A percentile compares a stretch with the other conserved stretches of the same genome.
Conservation (phyloP, 2,888 invertebrate genomes). For the Clitarchus hookeri region DNA sequence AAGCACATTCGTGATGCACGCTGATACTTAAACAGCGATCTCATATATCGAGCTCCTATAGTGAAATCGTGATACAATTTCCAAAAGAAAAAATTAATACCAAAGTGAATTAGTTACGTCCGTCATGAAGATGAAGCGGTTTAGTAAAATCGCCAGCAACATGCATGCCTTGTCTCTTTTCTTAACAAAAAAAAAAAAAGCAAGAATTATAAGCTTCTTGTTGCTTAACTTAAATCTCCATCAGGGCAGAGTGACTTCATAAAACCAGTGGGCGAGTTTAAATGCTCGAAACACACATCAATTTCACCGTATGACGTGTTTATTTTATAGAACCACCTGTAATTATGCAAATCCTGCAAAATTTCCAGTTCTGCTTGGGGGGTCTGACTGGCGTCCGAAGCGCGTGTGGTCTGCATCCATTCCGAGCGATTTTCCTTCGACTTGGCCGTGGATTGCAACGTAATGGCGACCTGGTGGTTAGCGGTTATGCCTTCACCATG, state of each 20-base stretch:
- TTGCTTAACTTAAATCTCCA: not conserved
- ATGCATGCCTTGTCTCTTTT: not conserved
- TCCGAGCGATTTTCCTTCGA: not conserved
- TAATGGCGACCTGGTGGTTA: not conserved
- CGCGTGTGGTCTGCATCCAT: not conserved
- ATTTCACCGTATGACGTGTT: not conserved
- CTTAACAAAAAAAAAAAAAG: not conserved
- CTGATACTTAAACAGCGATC: too few species aligned
- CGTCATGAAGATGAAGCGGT: not conserved
- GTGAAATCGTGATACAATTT: too few species aligned
- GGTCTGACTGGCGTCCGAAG: not conserved
- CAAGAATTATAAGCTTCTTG: not conserved
- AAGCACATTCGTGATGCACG: too few species aligned
- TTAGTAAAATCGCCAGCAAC: not conserved
- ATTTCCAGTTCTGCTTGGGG: not conserved
- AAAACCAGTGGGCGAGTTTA: not conserved
- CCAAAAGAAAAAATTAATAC: too few species aligned
- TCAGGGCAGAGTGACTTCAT: not conserved
- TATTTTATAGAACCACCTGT: slow-evolving; percentile 3
- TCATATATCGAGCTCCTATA: too few species aligned
- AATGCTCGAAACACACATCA: not conserved
- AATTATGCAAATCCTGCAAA: slow-evolving; percentile 1
- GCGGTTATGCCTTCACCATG: too few species aligned
- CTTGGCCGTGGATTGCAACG: not conserved
- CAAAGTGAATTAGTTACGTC: not conserved